Percentiles rank a stretch among this genome's conserved stretches.
phyloP scores from a whole-genome alignment of 2,888 invertebrate species.

The Xestia c-nigrum region DNA sequence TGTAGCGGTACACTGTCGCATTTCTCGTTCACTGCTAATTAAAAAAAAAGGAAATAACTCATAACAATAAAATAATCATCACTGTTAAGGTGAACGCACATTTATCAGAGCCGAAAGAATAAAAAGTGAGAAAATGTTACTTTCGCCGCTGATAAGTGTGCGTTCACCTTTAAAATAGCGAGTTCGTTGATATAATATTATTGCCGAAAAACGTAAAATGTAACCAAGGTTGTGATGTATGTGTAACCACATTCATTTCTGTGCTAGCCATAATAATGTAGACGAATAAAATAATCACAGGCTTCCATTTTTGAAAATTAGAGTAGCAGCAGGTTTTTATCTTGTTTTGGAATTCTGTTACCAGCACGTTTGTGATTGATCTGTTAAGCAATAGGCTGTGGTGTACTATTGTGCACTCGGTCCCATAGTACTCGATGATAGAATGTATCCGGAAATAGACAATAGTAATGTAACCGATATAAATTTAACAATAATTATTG shows the following conservation, averaged over 20 bases:
- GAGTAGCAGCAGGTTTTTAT: not conserved
- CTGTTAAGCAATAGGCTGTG: slow-evolving; percentile 31
- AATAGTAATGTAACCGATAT: slow-evolving; percentile 13
- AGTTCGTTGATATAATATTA: slow-evolving; percentile 3
- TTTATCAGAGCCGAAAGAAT: too few relatives aligned
- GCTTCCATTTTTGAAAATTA: not conserved
- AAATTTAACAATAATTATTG: slow-evolving; percentile 4
- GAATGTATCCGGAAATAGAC: slow-evolving; percentile 2
- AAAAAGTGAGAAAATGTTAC: too few relatives aligned
- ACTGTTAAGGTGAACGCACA: not conserved
- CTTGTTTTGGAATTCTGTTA: not conserved
- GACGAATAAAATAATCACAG: not conserved
- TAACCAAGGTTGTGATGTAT: slow-evolving; percentile 48
- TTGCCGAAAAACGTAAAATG: slow-evolving; percentile 8
- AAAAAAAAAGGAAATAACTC: not conserved
- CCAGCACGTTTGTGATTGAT: slow-evolving; percentile 16
- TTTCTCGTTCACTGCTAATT: slow-evolving; percentile 52
- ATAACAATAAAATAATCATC: slow-evolving; percentile 1
- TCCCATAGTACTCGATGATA: not conserved
- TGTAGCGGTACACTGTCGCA: slow-evolving; percentile 44
- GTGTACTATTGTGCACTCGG: slow-evolving; percentile 32
- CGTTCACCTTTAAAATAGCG: slow-evolving; percentile 1
- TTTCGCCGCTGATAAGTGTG: too few relatives aligned
- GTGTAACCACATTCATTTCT: slow-evolving; percentile 12
- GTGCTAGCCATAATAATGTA: slow-evolving; percentile 8